These are phyloP conservation scores for Tortricodes alternella DNA, from an alignment of 2,888 invertebrate genomes.

Conservation along the genomic window DNA sequence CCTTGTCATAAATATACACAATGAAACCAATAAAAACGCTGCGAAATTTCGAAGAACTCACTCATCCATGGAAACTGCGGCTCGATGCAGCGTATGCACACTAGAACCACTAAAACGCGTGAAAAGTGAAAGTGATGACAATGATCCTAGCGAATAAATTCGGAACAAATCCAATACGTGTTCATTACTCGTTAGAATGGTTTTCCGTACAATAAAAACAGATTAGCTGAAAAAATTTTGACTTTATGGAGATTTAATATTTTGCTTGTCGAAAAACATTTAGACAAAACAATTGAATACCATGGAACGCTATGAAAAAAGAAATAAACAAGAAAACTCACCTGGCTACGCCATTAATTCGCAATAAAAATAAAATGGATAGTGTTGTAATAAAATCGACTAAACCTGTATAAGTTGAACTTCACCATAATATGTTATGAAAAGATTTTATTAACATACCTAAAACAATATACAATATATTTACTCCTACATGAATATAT, in stretches of 20 bases:
- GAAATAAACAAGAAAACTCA: constrained; percentile 82
- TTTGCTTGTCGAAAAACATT: constrained; percentile 78
- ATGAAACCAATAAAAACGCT: constrained; percentile 56
- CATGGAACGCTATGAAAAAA: constrained; percentile 75
- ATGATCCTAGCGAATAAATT: constrained; percentile 80
- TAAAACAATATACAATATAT: too few relatives aligned
- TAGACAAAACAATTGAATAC: constrained; percentile 80
- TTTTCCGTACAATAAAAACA: constrained; percentile 73
- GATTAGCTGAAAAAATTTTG: constrained; percentile 77
- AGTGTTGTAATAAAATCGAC: constrained; percentile 16
- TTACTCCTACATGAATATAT: too few relatives aligned
- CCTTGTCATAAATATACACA: constrained; percentile 66
- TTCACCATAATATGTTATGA: too few relatives aligned
- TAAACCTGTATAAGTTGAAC: neutral
- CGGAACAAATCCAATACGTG: constrained; percentile 81
- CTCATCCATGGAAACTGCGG: constrained; percentile 78
- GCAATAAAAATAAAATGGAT: constrained; percentile 78
- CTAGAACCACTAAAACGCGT: constrained; percentile 72
- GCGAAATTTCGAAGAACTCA: constrained; percentile 68
- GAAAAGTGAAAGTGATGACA: constrained; percentile 83
- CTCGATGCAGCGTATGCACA: constrained; percentile 58
- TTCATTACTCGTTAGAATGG: constrained; percentile 78
- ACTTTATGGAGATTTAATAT: constrained; percentile 72
- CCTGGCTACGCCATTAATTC: constrained; percentile 83
- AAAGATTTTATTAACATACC: too few relatives aligned